Evolutionary conservation across 2,113 vertebrate species (phyloP), one percentile per base, ranked within the genome.

Genomic region (Nannobrachium achirus): DNA sequence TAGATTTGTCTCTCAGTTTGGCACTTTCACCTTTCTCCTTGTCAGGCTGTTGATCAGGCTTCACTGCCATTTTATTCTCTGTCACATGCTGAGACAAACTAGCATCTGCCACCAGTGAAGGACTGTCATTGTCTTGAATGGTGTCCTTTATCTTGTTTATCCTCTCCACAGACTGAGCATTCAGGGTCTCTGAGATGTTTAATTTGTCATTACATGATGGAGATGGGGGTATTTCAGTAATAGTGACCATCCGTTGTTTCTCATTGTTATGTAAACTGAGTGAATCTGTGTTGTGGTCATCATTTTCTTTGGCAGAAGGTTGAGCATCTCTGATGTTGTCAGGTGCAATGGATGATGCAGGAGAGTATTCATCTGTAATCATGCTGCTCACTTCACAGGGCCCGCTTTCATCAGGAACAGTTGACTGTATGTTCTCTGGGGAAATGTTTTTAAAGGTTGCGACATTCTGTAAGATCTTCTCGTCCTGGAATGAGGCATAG

Each of bases 21-120:
- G 80, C 19, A 0, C 19, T 55, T 18, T 74, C 78, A 15, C 79
- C 70, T 3, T 20, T 83, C 19, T 76, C 74, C 15, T 64, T 76
- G 42, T 1, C 33, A 14, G 39, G n/a, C 57, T 61, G 76, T 42
- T 53, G 38, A 59, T 79, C 75, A 44, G 15, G 48, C 40, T 80
- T 72, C 7, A 44, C 74, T 38, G 53, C 10, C 40, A 1, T 18
- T 16, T 11, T 40, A 18, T 71, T 77, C 60, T 74, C 72, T 53
- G 49, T 57, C 49, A 38, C 40, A 20, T 74, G 50, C 14, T 55
- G 50, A 44, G 56, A 53, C 50, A 57, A 48, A 16, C 46, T 10
- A 56, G 57, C 44, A 70, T 72, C 56, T 45, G 13, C 66, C 53
- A 41, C n/a, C 64, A 67, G 10, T 56, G 58, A 25, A 38, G 45